Conservation (phyloP, 2,797 vertebrate species). For the Aplochiton taeniatus region DNA sequence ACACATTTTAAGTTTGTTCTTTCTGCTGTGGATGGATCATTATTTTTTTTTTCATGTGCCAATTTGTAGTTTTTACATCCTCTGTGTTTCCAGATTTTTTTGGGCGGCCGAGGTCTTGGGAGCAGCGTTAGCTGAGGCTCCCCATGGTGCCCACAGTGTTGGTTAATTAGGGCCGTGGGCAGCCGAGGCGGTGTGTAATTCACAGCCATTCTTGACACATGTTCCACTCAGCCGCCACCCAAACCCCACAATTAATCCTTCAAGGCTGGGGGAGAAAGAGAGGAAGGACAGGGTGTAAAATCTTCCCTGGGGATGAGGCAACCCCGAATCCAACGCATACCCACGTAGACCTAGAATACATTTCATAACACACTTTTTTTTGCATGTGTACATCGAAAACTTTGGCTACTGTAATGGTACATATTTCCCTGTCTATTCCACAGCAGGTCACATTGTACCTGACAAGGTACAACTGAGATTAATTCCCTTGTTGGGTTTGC, state of each 20-base stretch:
- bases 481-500: conserved; percentile 28
- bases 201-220: conserved; percentile 75
- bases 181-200: conserved; percentile 73
- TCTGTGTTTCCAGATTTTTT: conserved; percentile 16
- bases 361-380: too few species aligned
- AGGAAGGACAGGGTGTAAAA: conserved; percentile 36
- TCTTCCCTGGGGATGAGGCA: not conserved
- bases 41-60: too few species aligned
- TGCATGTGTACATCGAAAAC: too few species aligned
- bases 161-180: conserved; percentile 76
- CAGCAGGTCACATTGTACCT: not conserved
- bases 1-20: not conserved
- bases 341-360: too few species aligned
- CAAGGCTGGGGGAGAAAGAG: conserved; percentile 52
- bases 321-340: too few species aligned
- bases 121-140: conserved; percentile 42
- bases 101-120: conserved; percentile 44
- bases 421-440: not conserved
- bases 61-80: conserved; percentile 27
- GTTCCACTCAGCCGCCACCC: conserved; percentile 55
- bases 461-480: conserved; percentile 7
- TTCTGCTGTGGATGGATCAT: not conserved
- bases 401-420: too few species aligned
- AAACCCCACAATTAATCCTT: conserved; percentile 80
- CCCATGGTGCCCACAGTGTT: conserved; percentile 62